Evolutionary conservation across 2,888 invertebrate genomes (phyloP).

Genomic region (Onchidella celtica): DNA sequence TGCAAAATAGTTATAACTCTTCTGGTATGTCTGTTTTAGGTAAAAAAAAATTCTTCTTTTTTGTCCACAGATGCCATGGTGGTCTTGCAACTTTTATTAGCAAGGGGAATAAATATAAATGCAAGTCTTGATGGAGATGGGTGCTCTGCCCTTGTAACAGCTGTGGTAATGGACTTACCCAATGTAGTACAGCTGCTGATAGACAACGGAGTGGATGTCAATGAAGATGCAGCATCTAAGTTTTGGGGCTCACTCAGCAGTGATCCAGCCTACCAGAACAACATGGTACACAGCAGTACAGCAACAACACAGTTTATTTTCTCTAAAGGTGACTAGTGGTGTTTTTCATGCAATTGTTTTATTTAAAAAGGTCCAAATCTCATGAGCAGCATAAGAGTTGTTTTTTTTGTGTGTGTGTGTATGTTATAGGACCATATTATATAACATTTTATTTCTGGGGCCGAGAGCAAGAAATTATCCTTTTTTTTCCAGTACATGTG

Average conservation of each 20-base stretch:
- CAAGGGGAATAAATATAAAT: slow-evolving; percentile 43
- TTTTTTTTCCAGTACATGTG: too few relatives aligned
- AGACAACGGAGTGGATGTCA: slow-evolving; percentile 43
- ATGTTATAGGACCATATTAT: too few relatives aligned
- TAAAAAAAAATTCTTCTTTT: not conserved
- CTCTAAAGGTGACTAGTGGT: slow-evolving; percentile 36
- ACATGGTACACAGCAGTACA: not conserved
- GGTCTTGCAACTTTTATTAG: slow-evolving; percentile 37
- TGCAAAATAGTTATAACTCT: not conserved
- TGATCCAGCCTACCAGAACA: slow-evolving; percentile 17
- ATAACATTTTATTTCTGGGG: too few relatives aligned
- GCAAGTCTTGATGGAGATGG: slow-evolving; percentile 51
- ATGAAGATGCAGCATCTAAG: slow-evolving; percentile 49
- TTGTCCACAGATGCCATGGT: slow-evolving; percentile 34
- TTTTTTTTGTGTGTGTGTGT: too few relatives aligned
- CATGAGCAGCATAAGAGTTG: too few relatives aligned
- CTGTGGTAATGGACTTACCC: slow-evolving; percentile 41
- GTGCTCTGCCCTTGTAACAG: slow-evolving; percentile 51
- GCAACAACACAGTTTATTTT: slow-evolving; percentile 45
- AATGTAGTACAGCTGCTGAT: slow-evolving; percentile 44
- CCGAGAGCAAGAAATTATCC: too few relatives aligned
- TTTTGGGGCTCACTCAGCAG: slow-evolving; percentile 47
- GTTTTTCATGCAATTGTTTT: too few relatives aligned
- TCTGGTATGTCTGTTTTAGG: not conserved
- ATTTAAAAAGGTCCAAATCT: too few relatives aligned